Conservation (phyloP, 2,113 vertebrate genomes). For the Sebastes fasciatus region DNA sequence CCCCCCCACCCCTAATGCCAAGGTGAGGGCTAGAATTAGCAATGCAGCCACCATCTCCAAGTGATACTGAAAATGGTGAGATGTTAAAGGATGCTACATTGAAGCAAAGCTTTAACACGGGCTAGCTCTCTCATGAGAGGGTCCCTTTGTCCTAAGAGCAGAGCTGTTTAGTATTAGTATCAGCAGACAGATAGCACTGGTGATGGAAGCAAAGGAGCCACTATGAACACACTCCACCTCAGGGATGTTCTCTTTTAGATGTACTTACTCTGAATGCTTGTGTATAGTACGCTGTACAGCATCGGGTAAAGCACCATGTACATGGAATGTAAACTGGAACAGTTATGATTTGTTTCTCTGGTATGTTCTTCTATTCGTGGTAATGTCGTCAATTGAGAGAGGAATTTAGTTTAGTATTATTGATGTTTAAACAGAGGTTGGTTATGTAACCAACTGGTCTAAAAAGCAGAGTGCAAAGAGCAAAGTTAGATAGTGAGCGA, state of each 20-base stretch:
- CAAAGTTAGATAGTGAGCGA: neutral
- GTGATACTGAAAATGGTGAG: conserved; percentile 32
- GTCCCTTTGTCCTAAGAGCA: conserved; percentile 63
- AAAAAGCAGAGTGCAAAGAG: conserved; percentile 33
- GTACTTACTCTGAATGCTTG: neutral
- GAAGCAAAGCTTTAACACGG: conserved; percentile 46
- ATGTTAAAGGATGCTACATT: conserved; percentile 45
- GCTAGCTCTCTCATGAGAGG: conserved; percentile 59
- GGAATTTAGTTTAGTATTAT: conserved; percentile 22
- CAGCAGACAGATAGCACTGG: conserved; percentile 59
- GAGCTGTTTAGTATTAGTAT: conserved; percentile 76
- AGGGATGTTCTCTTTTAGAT: neutral
- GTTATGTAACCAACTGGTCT: conserved; percentile 25
- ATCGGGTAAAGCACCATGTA: neutral
- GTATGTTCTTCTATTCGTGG: neutral
- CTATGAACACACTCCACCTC: conserved; percentile 22
- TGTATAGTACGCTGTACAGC: neutral
- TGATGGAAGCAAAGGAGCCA: conserved; percentile 38
- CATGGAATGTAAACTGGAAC: neutral
- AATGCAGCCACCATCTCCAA: conserved; percentile 30
- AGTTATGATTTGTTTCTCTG: neutral
- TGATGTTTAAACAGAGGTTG: conserved; percentile 24
- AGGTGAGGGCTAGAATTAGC: neutral
- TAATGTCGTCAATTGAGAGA: neutral
- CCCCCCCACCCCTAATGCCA: neutral